Evolutionary conservation across 2,797 vertebrate species (phyloP).

Genomic region (Myiotriccus ornatus): DNA sequence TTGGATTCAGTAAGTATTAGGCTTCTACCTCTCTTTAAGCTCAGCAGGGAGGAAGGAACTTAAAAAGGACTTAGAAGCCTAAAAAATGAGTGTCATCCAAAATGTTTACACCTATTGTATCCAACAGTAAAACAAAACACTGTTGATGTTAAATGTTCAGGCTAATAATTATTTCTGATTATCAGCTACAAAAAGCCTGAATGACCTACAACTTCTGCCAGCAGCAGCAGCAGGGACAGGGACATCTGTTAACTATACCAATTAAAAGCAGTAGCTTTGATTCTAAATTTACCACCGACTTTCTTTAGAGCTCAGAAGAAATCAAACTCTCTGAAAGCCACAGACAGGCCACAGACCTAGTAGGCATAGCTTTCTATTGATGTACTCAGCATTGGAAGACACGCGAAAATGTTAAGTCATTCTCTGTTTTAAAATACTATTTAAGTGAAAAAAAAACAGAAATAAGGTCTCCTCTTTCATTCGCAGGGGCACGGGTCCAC

Average conservation of each 20-base stretch:
- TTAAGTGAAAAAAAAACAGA: neutral
- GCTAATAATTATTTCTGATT: neutral
- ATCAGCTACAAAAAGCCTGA: neutral
- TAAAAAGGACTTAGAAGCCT: neutral
- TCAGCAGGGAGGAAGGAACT: neutral
- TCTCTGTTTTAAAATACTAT: neutral
- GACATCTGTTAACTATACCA: neutral
- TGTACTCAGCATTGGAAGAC: neutral
- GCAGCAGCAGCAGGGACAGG: neutral
- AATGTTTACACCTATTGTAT: neutral
- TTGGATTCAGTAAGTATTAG: neutral
- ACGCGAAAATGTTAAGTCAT: neutral
- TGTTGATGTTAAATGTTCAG: neutral
- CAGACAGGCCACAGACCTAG: neutral
- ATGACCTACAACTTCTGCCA: neutral
- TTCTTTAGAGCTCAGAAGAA: neutral
- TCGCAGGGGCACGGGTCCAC: neutral
- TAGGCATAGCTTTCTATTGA: neutral
- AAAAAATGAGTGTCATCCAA: neutral
- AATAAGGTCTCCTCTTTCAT: neutral
- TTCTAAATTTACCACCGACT: neutral
- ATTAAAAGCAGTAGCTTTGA: neutral
- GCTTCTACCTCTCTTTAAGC: neutral
- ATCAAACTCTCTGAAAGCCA: neutral
- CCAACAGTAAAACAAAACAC: neutral